Base-by-base conservation (phyloP, 2,888 invertebrate genomes). In the Elmis aenea region DNA sequence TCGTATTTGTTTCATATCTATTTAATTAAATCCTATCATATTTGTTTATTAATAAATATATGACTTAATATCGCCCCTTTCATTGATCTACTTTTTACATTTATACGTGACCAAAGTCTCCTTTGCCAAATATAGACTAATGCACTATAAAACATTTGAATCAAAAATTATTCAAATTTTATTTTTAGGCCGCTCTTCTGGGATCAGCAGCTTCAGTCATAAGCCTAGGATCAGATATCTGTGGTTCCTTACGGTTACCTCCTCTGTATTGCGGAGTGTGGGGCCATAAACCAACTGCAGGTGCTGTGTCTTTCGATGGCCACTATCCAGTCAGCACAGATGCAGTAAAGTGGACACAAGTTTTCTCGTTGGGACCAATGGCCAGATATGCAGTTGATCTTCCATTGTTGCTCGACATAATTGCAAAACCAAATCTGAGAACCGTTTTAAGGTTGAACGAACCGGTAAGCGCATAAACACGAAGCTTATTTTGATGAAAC, bases 211-310 rank as follows among this genome's bases (percentile, higher is more conserved):
- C 85, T 5, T 88, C 90, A 0, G 64, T 90, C 3, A 71, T 91
- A 15, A 88, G 92, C 5, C 70, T 93, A 8, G 89, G 86, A 1
- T 90, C 91, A 1, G 94, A 95, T 61, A 84, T 94, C 31, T 91
- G 86, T 0, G 94, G 94, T 1, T 92, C 91, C 2, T 80, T 90
- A 8, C 75, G 94, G 28, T 74, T 94, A 55, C 94, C 94, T 0
- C 82, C 90, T 1, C 85, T 87, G 76, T 93, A 89, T 65, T 90
- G 86, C 57, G 94, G 94, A 12, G 78, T 94, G 34, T 94, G 84
- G 70, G 93, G 93, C n/a, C 92, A 94, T 62, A 93, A 92, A 59
- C 87, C 92, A 0, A 81, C 86, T 24, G 15, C 10, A 4, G 13
- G 11, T 5, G n/a, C n/a, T 8, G 26, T 26, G 4, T 26, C 83